These are phyloP conservation scores for Erythrocebus patas DNA, from an alignment of 2,113 vertebrate genomes.

Conservation along the genomic window DNA sequence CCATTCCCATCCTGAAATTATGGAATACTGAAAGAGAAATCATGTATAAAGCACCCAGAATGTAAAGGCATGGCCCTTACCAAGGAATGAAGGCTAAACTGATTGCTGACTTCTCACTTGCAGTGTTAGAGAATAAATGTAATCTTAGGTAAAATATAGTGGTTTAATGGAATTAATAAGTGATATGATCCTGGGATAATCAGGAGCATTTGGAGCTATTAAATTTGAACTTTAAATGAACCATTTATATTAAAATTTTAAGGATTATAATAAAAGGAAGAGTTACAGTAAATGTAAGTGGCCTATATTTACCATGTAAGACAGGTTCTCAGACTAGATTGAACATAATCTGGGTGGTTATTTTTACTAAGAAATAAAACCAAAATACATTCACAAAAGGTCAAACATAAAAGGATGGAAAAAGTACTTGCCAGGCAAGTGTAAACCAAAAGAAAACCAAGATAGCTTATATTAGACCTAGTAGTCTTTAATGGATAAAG, in stretches of 20 bases:
- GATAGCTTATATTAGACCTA: neutral
- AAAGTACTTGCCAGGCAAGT: neutral
- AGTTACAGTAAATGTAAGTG: slow-evolving; percentile 38
- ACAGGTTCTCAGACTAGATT: neutral
- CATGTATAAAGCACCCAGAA: neutral
- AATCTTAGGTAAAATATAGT: neutral
- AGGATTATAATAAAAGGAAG: neutral
- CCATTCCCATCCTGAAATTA: neutral
- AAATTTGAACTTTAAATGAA: neutral
- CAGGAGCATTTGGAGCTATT: neutral
- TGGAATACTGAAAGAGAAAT: neutral
- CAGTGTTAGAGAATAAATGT: neutral
- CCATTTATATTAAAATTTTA: neutral
- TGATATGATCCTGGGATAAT: neutral
- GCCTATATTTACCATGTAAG: neutral
- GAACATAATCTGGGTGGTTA: neutral
- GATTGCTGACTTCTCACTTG: neutral
- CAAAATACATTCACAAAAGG: neutral
- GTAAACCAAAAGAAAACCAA: neutral
- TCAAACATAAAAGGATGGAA: neutral
- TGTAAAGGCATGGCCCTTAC: neutral
- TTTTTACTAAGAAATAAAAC: neutral
- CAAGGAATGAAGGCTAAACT: neutral
- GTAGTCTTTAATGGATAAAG: neutral
- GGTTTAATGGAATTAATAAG: neutral